Conservation (phyloP, 2,888 invertebrate species). For the Apomyelois bistriatella region DNA sequence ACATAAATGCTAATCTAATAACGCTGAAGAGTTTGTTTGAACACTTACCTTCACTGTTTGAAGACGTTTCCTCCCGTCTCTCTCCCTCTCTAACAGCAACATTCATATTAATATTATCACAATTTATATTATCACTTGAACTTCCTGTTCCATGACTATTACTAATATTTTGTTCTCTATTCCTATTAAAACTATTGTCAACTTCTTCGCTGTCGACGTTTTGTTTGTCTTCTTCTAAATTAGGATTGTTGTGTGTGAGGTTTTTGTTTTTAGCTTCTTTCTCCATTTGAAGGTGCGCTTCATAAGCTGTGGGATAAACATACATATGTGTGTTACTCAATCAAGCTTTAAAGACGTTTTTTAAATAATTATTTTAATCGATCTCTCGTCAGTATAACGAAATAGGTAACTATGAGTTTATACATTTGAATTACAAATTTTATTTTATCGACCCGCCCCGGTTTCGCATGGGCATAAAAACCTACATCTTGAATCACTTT, state of each 20-base stretch:
- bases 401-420: too few relatives aligned
- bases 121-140: constrained; percentile 17
- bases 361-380: too few relatives aligned
- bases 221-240: constrained; percentile 16
- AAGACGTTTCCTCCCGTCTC: constrained; percentile 14
- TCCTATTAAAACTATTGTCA: neutral
- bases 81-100: neutral
- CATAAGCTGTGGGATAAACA: constrained; percentile 56
- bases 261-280: constrained; percentile 20
- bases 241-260: constrained; percentile 24
- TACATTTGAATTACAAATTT: too few relatives aligned
- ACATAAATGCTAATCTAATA: too few relatives aligned
- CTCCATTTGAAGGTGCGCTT: constrained; percentile 46
- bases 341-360: too few relatives aligned
- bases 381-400: too few relatives aligned
- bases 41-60: constrained; percentile 13
- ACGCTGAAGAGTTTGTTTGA: too few relatives aligned
- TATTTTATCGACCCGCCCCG: too few relatives aligned
- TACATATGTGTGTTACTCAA: neutral
- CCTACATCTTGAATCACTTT: too few relatives aligned
- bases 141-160: constrained; percentile 16
- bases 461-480: too few relatives aligned
- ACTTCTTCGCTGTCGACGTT: constrained; percentile 17
- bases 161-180: neutral
- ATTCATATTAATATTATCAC: constrained; percentile 18